phyloP scores from a whole-genome alignment of 2,888 invertebrate genomes.

The Elysia crispata region DNA sequence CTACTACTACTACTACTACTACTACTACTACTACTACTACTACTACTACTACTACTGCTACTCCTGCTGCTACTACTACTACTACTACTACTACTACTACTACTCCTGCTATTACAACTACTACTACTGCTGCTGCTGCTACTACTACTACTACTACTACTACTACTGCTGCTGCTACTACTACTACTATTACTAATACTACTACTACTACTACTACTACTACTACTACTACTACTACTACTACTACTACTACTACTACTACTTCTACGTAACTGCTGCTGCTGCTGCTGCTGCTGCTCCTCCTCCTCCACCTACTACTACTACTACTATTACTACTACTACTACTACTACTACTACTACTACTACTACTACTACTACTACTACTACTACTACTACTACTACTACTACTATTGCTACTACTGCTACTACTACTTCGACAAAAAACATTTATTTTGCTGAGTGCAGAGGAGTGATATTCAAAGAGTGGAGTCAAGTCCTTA shows the following conservation, averaged over 20 bases:
- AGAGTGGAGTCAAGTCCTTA: too few relatives aligned
- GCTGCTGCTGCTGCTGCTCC: too few relatives aligned
- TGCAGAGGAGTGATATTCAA: too few relatives aligned
- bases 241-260: slow-evolving; percentile 9
- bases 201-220: too few relatives aligned
- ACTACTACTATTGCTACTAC: slow-evolving; percentile 27
- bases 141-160: slow-evolving; percentile 10
- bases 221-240: slow-evolving; percentile 9
- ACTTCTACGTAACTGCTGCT: too few relatives aligned
- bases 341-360: slow-evolving; percentile 4
- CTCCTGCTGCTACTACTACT: too few relatives aligned
- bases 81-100: too few relatives aligned
- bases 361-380: slow-evolving; percentile 4
- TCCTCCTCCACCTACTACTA: too few relatives aligned
- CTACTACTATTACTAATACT: too few relatives aligned
- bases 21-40: not conserved
- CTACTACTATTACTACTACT: not conserved
- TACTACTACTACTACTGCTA: slow-evolving; percentile 17
- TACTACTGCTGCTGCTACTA: not conserved
- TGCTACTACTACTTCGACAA: slow-evolving; percentile 17
- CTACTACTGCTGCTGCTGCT: too few relatives aligned
- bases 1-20: not conserved
- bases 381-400: slow-evolving; percentile 5
- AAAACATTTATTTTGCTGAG: too few relatives aligned
- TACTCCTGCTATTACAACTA: too few relatives aligned